These are phyloP conservation scores for Hydrolagus colliei DNA, from an alignment of 2,797 vertebrate genomes.

Conservation along the genomic window DNA sequence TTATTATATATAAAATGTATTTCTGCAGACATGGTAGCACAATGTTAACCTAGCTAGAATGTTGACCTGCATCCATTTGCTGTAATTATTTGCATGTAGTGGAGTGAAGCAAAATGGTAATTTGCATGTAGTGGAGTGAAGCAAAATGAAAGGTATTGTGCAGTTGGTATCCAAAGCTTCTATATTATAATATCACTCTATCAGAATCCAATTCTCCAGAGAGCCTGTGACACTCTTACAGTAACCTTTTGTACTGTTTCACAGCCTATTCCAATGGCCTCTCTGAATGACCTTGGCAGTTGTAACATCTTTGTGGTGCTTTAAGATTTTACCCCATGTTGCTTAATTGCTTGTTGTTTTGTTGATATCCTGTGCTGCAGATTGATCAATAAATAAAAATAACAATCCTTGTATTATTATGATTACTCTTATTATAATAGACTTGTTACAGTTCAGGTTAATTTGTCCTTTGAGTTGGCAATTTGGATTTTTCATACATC, in stretches of 20 bases:
- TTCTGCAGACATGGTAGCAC: background rate
- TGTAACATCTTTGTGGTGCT: no score
- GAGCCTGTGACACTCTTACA: background rate
- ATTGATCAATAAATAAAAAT: background rate
- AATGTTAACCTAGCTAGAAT: background rate
- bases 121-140: background rate
- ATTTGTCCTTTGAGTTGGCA: background rate
- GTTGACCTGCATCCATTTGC: no score
- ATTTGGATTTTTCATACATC: background rate
- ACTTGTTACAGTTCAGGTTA: background rate
- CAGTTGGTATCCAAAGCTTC: background rate
- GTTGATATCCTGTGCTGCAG: no score
- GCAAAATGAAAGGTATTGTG: background rate
- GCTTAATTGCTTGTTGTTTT: no score
- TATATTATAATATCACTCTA: background rate
- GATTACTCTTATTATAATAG: no score
- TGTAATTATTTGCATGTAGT: background rate
- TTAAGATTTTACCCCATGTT: no score
- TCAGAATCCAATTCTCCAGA: background rate
- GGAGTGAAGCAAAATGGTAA: background rate
- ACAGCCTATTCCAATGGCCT: no score
- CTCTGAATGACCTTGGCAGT: background rate
- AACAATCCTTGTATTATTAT: background rate
- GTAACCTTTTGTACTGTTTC: no score
- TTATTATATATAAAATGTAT: background rate